Base-by-base conservation (phyloP, 2,797 vertebrate genomes). In the Diplodus puntazzo region DNA sequence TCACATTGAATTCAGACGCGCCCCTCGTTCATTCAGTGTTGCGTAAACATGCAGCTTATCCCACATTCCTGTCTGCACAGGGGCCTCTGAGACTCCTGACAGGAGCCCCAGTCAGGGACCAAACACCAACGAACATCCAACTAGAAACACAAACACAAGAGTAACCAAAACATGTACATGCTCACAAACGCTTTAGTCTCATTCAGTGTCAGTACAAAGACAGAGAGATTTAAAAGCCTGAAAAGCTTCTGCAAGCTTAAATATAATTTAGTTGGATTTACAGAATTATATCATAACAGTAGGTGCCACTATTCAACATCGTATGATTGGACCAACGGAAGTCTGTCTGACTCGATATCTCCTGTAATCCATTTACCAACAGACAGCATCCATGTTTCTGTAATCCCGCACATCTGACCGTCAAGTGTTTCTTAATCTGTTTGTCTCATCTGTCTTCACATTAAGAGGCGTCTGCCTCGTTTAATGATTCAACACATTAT, bases 401-500 rank as follows among this genome's bases (percentile, higher is more conserved):
- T 85, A 87, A 89, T 84, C 85, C 72, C 62, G 66, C 83, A 83
- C 85, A 67, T 79, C 16, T 80, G 80, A 86, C 79, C 69, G 73
- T 8, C 64, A 65, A 73, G 30, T n/a, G 12, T 61, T 65, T 43
- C 64, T 54, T 63, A 69, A 48, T 82, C 79, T 80, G 55, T 73
- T 84, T 42, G 62, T 74, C 61, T 69, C 64, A 2, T 54, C 20
- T 78, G 72, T 16, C 77, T 57, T 59, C 48, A 69, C 17, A 66
- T 42, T 30, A 21, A 57, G 60, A 23, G 27, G 21, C 18, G 0
- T 62, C 21, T 43, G 54, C n/a, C 1, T 25, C 18, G 25, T 62
- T 49, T 53, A 52, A 55, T 42, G 68, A 46, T 39, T 65, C 10
- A 42, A 42, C 45, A n/a, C 45, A 16, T 70, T 7, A 46, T 67